phyloP scores from a whole-genome alignment of 2,888 invertebrate genomes.

The Congeria kusceri region DNA sequence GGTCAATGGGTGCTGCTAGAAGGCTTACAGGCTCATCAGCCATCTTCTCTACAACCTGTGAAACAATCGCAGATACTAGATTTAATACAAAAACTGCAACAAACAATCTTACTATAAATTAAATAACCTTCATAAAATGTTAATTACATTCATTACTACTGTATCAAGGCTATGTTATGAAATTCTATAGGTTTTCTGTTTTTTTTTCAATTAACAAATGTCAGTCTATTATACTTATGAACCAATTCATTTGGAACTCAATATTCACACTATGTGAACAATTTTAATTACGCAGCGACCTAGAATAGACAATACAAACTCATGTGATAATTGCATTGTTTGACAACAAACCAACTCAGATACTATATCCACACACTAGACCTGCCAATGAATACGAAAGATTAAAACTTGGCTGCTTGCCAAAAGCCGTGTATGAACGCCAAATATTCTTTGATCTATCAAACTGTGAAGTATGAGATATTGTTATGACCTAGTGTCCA shows the following conservation, averaged over 20 bases:
- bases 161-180: not conserved
- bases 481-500: not conserved
- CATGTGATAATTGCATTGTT: not conserved
- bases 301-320: conserved; percentile 4
- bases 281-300: conserved; percentile 1
- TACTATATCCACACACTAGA: not conserved
- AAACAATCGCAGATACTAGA: not conserved
- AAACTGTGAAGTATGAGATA: conserved; percentile 1
- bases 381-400: not conserved
- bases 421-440: not conserved
- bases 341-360: not conserved
- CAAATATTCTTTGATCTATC: conserved; percentile 1
- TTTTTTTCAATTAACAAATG: not conserved
- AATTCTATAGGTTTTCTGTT: not conserved
- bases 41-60: not conserved
- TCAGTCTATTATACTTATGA: too few relatives aligned
- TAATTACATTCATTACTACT: too few relatives aligned
- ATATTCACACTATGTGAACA: conserved; percentile 8
- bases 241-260: not conserved
- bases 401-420: not conserved
- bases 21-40: conserved; percentile 21
- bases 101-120: too few relatives aligned
- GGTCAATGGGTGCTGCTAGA: conserved; percentile 7
- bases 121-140: too few relatives aligned
- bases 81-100: not conserved